Conservation (phyloP, 2,113 vertebrate species). For the Syngnathus floridae region DNA sequence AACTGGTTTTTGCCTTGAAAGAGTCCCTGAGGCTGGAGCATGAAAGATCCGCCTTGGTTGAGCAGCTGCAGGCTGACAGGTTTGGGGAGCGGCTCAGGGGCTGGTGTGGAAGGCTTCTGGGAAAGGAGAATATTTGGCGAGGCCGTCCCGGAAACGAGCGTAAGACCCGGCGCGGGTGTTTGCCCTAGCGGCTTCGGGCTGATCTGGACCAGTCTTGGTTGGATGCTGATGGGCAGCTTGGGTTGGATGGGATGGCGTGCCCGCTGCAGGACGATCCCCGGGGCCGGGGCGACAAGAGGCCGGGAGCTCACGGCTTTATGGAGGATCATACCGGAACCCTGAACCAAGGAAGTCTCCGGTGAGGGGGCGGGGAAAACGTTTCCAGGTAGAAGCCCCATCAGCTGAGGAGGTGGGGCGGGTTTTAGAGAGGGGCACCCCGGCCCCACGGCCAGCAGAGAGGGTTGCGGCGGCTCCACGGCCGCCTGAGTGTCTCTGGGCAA, state of each 20-base stretch:
- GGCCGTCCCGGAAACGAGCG: conserved; percentile 62
- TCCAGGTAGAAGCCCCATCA: conserved; percentile 72
- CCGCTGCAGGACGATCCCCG: conserved; percentile 63
- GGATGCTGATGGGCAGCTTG: conserved; percentile 74
- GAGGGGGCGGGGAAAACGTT: conserved; percentile 69
- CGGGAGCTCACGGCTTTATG: conserved; percentile 62
- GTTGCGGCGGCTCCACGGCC: conserved; percentile 73
- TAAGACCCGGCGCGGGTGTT: conserved; percentile 61
- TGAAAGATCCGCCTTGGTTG: conserved; percentile 72
- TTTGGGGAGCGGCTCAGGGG: conserved; percentile 55
- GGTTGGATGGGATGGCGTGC: conserved; percentile 69
- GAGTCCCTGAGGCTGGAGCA: conserved; percentile 74
- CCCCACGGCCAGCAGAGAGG: conserved; percentile 71
- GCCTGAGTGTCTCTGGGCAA: conserved; percentile 72
- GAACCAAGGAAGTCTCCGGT: conserved; percentile 64
- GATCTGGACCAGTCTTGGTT: conserved; percentile 73
- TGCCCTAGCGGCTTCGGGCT: conserved; percentile 72
- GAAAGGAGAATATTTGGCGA: conserved; percentile 69
- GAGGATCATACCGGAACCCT: conserved; percentile 68
- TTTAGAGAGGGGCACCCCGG: conserved; percentile 73
- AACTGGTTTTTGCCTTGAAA: conserved; percentile 73
- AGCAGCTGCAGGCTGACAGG: conserved; percentile 71
- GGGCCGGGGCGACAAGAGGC: conserved; percentile 52
- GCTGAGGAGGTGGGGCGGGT: conserved; percentile 66
- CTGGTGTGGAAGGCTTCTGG: conserved; percentile 47